Conservation (phyloP, 2,888 invertebrate genomes). For the Melieria omissa region DNA sequence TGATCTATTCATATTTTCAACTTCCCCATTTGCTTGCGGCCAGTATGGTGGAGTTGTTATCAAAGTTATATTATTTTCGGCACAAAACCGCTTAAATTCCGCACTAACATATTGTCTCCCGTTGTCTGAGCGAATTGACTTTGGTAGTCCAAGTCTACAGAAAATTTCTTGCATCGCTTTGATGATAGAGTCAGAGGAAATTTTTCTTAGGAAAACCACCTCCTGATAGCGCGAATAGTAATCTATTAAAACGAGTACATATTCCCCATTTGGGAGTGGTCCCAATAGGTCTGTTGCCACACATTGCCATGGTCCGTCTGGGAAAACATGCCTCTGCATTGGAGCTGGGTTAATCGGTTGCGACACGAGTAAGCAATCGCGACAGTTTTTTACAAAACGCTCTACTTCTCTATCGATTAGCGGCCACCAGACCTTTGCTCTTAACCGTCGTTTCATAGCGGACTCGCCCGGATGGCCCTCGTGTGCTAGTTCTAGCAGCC, state of each 20-base stretch:
- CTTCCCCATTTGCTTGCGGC: constrained; percentile 15
- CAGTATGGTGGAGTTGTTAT: constrained; percentile 23
- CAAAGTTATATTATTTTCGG: constrained; percentile 10
- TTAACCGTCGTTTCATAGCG: constrained; percentile 30
- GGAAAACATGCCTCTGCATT: constrained; percentile 28
- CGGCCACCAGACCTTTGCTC: constrained; percentile 28
- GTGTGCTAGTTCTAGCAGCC: too few species aligned
- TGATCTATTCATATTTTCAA: too few species aligned
- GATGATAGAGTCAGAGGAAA: background rate
- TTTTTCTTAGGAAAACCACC: constrained; percentile 9
- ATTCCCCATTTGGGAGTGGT: too few species aligned
- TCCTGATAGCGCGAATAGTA: constrained; percentile 17
- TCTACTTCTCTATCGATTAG: constrained; percentile 28
- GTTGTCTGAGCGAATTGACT: constrained; percentile 25
- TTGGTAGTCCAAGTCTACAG: constrained; percentile 22
- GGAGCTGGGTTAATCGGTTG: constrained; percentile 21
- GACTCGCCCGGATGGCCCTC: constrained; percentile 21
- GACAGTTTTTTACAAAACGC: constrained; percentile 23
- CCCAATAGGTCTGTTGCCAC: constrained; percentile 28
- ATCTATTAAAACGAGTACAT: constrained; percentile 6
- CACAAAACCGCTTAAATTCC: constrained; percentile 23
- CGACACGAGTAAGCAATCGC: constrained; percentile 30
- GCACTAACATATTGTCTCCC: constrained; percentile 22
- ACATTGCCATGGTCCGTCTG: constrained; percentile 32
- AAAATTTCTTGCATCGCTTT: constrained; percentile 15